These are phyloP conservation scores for Drosophila pallidifrons DNA, from an alignment of 1,140 invertebrate species.

Conservation along the genomic window DNA sequence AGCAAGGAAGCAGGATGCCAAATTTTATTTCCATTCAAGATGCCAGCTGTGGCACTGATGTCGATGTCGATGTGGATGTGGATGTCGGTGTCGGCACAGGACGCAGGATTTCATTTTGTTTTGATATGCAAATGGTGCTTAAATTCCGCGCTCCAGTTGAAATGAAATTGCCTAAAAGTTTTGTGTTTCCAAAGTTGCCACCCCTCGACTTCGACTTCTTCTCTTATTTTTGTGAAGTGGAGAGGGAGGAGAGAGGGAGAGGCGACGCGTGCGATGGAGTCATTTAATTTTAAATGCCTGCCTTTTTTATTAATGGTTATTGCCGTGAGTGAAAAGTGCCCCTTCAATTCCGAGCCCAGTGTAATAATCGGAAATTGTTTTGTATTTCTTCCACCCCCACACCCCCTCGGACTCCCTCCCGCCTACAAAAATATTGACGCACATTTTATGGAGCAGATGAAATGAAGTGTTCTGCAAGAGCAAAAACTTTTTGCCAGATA, in stretches of 20 bases:
- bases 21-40: conserved; percentile 44
- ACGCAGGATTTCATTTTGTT: conserved; percentile 63
- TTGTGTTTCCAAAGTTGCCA: conserved; percentile 50
- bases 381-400: conserved; percentile 18
- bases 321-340: conserved; percentile 68
- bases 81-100: conserved; percentile 9
- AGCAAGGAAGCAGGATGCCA: conserved; percentile 16
- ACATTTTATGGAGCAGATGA: conserved; percentile 42
- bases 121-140: conserved; percentile 80
- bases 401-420: too few relatives aligned
- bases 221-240: background rate
- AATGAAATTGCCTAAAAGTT: conserved; percentile 78
- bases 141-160: conserved; percentile 75
- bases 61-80: background rate
- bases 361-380: conserved; percentile 80
- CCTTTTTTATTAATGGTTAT: conserved; percentile 82
- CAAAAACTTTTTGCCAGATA: conserved; percentile 11
- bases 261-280: conserved; percentile 60
- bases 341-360: background rate
- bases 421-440: conserved; percentile 13
- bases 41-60: conserved; percentile 61
- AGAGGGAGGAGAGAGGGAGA: background rate
- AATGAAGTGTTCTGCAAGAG: conserved; percentile 39
- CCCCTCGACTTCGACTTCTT: background rate
- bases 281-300: conserved; percentile 81